A percentile compares a stretch with the other conserved stretches of the same genome.
Conservation (phyloP, 2,797 vertebrate genomes). For the Bradypodion pumilum region DNA sequence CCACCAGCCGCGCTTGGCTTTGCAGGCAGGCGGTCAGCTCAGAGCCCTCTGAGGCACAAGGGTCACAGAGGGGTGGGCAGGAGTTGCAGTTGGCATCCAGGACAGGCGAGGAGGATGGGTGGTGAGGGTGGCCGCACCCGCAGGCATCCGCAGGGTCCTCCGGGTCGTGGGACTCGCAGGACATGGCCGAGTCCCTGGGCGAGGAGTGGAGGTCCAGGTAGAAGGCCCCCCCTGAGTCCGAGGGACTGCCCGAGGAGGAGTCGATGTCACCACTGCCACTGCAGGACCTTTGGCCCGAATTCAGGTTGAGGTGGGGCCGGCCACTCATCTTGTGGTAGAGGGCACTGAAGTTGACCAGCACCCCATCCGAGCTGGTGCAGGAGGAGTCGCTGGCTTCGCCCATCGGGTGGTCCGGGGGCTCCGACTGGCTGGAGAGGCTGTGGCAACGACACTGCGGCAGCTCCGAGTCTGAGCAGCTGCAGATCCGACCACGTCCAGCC, state of each 20-base stretch:
- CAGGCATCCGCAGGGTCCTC: conserved; percentile 70
- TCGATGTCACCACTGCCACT: too few relatives aligned
- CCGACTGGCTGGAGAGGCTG: conserved; percentile 83
- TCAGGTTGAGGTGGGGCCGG: conserved; percentile 79
- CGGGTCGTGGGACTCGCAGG: conserved; percentile 73
- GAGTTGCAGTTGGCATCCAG: conserved; percentile 97
- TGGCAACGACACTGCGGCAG: conserved; percentile 83
- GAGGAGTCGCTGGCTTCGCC: conserved; percentile 93
- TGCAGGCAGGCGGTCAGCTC: conserved; percentile 90
- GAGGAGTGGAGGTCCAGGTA: conserved; percentile 95
- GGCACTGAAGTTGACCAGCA: conserved; percentile 95
- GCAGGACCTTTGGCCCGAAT: conserved; percentile 80
- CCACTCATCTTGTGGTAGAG: conserved; percentile 92
- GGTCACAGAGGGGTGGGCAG: conserved; percentile 82
- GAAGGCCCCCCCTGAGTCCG: conserved; percentile 87
- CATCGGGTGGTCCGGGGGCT: conserved; percentile 82
- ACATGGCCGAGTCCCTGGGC: conserved; percentile 84
- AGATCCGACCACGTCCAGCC: conserved; percentile 68
- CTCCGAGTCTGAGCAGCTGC: conserved; percentile 78
- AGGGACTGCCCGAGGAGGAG: conserved; percentile 83
- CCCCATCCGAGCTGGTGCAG: conserved; percentile 93
- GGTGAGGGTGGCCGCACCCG: conserved; percentile 69
- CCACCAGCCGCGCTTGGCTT: conserved; percentile 92
- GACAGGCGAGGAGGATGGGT: conserved; percentile 84
- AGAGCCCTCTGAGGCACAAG: conserved; percentile 73